phyloP scores from a whole-genome alignment of 2,888 invertebrate genomes.

The Petrolisthes cinctipes region DNA sequence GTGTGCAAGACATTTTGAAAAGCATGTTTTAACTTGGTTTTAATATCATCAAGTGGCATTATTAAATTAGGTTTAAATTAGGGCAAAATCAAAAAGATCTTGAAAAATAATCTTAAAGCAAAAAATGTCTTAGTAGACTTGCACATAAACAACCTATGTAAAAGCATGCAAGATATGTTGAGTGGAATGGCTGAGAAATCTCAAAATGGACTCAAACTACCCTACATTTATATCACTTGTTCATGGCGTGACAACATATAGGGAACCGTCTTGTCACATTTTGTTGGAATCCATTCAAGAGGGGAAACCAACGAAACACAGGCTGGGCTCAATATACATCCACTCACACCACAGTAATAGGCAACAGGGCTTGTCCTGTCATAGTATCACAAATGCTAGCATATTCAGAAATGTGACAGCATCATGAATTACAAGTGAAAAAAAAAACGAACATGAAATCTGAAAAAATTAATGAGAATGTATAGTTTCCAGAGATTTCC shows the following conservation, averaged over 20 bases:
- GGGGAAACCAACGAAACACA: slow-evolving; percentile 9
- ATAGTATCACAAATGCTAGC: slow-evolving; percentile 60
- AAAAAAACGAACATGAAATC: background rate
- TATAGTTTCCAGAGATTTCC: slow-evolving; percentile 32
- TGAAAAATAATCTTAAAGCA: slow-evolving; percentile 24
- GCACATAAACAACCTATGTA: slow-evolving; percentile 58
- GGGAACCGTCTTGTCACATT: slow-evolving; percentile 19
- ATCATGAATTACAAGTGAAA: slow-evolving; percentile 19
- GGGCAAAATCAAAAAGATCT: slow-evolving; percentile 29
- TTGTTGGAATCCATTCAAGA: too few relatives aligned
- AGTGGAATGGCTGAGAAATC: slow-evolving; percentile 62
- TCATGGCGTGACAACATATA: slow-evolving; percentile 36
- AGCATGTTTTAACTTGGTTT: slow-evolving; percentile 8
- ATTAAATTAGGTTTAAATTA: slow-evolving; percentile 27
- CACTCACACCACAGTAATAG: slow-evolving; percentile 37
- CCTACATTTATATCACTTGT: slow-evolving; percentile 54
- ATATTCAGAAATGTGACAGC: slow-evolving; percentile 35
- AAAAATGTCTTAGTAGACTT: slow-evolving; percentile 39
- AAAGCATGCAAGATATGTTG: slow-evolving; percentile 61
- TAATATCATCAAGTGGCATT: slow-evolving; percentile 23
- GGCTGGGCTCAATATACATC: slow-evolving; percentile 27
- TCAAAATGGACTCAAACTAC: slow-evolving; percentile 60
- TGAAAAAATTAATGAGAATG: slow-evolving; percentile 12
- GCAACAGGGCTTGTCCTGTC: slow-evolving; percentile 61
- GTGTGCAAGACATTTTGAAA: slow-evolving; percentile 27